These are phyloP conservation scores for Heptranchias perlo DNA, from an alignment of 2,113 vertebrate genomes.

Conservation along the genomic window DNA sequence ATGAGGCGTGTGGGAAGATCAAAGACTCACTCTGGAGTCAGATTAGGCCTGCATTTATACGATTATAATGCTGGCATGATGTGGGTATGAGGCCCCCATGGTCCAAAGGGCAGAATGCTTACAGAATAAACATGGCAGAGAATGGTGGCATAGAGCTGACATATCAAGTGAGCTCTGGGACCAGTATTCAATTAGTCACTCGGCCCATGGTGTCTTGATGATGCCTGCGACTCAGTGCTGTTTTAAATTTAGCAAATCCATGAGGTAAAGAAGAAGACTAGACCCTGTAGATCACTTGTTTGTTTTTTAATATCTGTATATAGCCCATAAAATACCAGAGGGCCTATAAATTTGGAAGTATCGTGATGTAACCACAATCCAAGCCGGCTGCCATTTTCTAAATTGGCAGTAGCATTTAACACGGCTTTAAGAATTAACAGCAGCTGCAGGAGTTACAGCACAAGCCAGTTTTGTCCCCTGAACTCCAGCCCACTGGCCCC, in stretches of 20 bases:
- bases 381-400: not conserved
- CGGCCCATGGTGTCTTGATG: not conserved
- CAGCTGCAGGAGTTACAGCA: constrained; percentile 50
- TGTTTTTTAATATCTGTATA: not conserved
- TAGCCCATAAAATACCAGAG: no score
- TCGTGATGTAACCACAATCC: not conserved
- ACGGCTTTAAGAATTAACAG: not conserved
- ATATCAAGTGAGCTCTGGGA: not conserved
- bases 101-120: not conserved
- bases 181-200: not conserved
- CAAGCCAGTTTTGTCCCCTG: constrained; percentile 53
- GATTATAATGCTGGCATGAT: not conserved
- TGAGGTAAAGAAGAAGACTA: not conserved
- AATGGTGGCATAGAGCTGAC: not conserved
- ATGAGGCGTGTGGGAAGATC: not conserved
- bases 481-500: constrained; percentile 54
- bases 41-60: not conserved
- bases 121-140: not conserved
- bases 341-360: not conserved
- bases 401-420: not conserved
- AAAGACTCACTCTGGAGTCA: not conserved
- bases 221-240: not conserved
- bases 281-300: not conserved
- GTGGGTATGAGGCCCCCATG: not conserved
- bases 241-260: not conserved